Base-by-base conservation (phyloP, 1,140 invertebrate genomes). In the Cepaea nemoralis region DNA sequence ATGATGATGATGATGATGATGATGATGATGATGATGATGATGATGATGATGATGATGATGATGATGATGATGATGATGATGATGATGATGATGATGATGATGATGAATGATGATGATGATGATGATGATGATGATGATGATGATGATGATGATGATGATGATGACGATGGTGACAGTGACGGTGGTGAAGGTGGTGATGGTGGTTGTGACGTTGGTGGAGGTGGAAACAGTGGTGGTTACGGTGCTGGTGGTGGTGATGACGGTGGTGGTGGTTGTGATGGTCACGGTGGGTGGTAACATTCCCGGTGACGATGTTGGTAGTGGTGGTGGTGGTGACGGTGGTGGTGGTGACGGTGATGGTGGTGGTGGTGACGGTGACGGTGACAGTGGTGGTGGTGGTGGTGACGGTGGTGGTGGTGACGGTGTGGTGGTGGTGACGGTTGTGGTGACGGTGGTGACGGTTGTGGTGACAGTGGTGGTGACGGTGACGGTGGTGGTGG, bases 11-110 rank as follows among this genome's bases (percentile, higher is more conserved):
- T 67, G 77, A 80, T 81, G 80, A 39, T 81, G 81, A 67, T 81
- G 1, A 67, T 67, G 27, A 67, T 81, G 66, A 80, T 70, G 80
- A 77, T 2, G 48, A 81, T 75, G 42, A 77, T 77, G 80, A 81
- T 50, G 73, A 45, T 67, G 24, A 10, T 67, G 8, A 67, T 67
- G 66, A 24, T 67, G n/a, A 35, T 31, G n/a, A 24, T 67, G 66
- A 67, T 67, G 66, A 67, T 67, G 66, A 24, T 67, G 8, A 77
- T 81, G 82, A 81, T 50, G 45, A 81, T 74, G 82, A 70, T 50
- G 63, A 45, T 59, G 78, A 69, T 70, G 8, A 42, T 71, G 70
- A 71, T 83, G 78, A 66, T n/a, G n/a, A n/a, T n/a, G n/a, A n/a
- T n/a, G n/a, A n/a, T n/a, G n/a, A n/a, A n/a, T n/a, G n/a, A n/a